These are phyloP conservation scores for Odontocolon sp. DNA, from an alignment of 2,888 invertebrate species.

Conservation along the genomic window DNA sequence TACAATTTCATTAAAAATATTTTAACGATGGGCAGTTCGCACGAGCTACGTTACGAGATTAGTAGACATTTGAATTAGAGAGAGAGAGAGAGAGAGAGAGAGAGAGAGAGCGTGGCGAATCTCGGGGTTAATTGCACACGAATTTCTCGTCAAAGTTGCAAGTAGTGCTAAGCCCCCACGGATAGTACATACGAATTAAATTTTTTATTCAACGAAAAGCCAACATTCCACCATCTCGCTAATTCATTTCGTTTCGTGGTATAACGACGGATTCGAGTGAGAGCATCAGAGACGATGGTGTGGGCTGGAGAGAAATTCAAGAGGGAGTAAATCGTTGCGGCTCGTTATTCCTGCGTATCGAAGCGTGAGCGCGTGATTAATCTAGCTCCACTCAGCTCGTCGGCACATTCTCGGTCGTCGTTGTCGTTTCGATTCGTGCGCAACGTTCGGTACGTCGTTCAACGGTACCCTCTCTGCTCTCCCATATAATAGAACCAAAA, in stretches of 20 bases:
- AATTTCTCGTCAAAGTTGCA: not conserved
- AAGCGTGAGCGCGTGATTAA: constrained; percentile 46
- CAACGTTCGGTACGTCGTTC: no score
- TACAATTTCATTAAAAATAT: no score
- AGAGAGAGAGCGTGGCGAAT: not conserved
- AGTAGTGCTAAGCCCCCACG: not conserved
- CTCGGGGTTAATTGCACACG: not conserved
- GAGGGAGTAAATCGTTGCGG: constrained; percentile 43
- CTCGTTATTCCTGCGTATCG: constrained; percentile 56
- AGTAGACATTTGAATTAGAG: no score
- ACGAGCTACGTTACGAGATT: no score
- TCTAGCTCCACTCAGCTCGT: constrained; percentile 16
- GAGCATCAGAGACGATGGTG: not conserved
- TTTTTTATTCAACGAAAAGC: constrained; percentile 6
- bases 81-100: no score
- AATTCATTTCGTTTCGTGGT: not conserved
- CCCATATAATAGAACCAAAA: no score
- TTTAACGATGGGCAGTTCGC: no score
- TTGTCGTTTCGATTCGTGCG: constrained; percentile 38
- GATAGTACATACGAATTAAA: not conserved
- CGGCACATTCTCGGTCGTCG: constrained; percentile 19
- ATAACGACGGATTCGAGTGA: not conserved
- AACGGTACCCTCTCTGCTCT: no score
- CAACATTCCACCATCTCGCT: not conserved
- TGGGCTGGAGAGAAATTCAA: not conserved